Evolutionary conservation across 30 jellyfish, hydroid and myxozoan species (phyloP), one percentile per base, ranked within the genome.

Genomic region (Pelagia noctiluca): DNA sequence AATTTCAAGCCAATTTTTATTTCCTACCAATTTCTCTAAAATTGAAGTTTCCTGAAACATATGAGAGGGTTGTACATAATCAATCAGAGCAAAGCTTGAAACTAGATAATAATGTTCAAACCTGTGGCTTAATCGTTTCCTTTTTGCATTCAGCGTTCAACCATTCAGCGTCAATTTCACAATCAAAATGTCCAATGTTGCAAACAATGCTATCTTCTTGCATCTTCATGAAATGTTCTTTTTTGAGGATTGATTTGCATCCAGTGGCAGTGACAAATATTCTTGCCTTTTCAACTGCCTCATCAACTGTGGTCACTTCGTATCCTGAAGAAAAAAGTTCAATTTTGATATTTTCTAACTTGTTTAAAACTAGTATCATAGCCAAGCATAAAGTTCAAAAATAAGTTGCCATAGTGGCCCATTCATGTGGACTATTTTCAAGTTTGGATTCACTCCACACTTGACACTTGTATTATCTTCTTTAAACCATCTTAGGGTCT

Each of bases 201-300:
- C 99, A 89, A 24, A 95, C 97, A 83, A 95, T 89, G 50, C 96
- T 93, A 85, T 95, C 96, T 46, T 95, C 99, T 54, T 84, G 74
- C 99, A 95, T 95, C 36, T 80, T 68, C 82, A 60, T 30, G 74
- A 83, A 92, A 82, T 95, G 99, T 52, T 84, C 87, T 0, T 75
- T 76, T 13, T 54, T 72, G 77, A 95, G 75, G 46, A 95, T 95
- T 5, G 90, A 92, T 10, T 71, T 83, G 92, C 97, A 88, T 3
- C 99, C 99, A 23, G 99, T 95, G 16, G 97, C 94, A 54, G 99
- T 95, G 16, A 95, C 97, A 73, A 95, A 78, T 26, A 95, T 83
- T 29, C 85, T 80, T 26, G 97, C 99, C 73, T 78, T 81, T 18
- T 68, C 87, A 52, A 95, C 88, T 5, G 78, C 91, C 32, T 95